These are phyloP conservation scores for Diabrotica virgifera DNA, from an alignment of 1,140 invertebrate genomes.

Conservation along the genomic window DNA sequence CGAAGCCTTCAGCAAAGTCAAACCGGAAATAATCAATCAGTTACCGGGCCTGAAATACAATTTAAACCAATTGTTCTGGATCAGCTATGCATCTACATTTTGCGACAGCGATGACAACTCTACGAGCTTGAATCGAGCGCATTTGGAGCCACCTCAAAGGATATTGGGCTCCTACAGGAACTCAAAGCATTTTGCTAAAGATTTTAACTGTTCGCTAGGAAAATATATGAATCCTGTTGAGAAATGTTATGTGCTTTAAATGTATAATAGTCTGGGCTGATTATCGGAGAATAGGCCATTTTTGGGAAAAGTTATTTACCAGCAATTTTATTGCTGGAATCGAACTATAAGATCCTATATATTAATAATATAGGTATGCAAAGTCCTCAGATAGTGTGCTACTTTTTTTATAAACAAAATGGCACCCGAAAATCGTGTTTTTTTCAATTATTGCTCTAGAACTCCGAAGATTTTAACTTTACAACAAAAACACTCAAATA, in stretches of 20 bases:
- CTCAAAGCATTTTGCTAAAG: conserved; percentile 56
- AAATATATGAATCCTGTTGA: conserved; percentile 61
- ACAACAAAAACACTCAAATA: too few species aligned
- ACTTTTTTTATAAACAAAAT: too few species aligned
- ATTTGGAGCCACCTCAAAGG: conserved; percentile 14
- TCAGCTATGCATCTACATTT: conserved; percentile 5
- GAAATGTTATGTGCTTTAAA: conserved; percentile 43
- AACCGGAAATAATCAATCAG: conserved; percentile 59
- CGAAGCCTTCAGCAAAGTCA: conserved; percentile 71
- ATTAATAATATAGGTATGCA: too few species aligned
- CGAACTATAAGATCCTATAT: too few species aligned
- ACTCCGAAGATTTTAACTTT: too few species aligned
- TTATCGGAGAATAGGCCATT: too few species aligned
- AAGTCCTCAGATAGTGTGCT: too few species aligned
- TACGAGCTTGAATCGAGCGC: neutral
- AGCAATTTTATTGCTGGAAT: too few species aligned
- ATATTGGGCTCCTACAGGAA: conserved; percentile 25
- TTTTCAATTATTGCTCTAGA: too few species aligned
- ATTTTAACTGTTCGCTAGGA: conserved; percentile 60
- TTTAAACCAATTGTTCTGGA: conserved; percentile 17
- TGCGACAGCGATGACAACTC: conserved; percentile 2
- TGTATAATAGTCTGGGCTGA: too few species aligned
- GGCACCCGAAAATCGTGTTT: too few species aligned
- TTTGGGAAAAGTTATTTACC: too few species aligned
- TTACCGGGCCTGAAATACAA: conserved; percentile 22